These are phyloP conservation scores for Ectemnius cavifrons DNA, from an alignment of 2,888 invertebrate species.

Conservation along the genomic window DNA sequence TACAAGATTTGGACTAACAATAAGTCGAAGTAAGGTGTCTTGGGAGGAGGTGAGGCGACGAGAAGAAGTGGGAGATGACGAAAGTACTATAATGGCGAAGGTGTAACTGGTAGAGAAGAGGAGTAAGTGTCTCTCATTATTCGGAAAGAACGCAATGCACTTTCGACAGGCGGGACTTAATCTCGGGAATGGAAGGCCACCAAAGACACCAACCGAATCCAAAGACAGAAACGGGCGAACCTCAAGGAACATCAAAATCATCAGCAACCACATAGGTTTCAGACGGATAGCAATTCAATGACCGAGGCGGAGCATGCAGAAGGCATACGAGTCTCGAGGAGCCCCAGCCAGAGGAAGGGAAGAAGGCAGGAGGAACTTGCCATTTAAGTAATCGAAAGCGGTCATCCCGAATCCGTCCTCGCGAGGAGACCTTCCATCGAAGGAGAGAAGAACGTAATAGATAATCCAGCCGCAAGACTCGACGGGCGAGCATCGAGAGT, in stretches of 20 bases:
- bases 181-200: slow-evolving; percentile 51
- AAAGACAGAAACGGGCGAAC: slow-evolving; percentile 62
- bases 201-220: slow-evolving; percentile 69
- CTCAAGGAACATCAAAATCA: slow-evolving; percentile 23
- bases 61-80: no score
- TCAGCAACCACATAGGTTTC: background rate
- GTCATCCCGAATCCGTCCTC: slow-evolving; percentile 54
- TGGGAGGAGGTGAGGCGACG: no score
- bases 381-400: slow-evolving; percentile 33
- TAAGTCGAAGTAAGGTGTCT: no score
- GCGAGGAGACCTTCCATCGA: slow-evolving; percentile 25
- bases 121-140: background rate
- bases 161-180: slow-evolving; percentile 10
- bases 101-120: no score
- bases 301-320: slow-evolving; percentile 5
- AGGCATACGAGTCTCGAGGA: slow-evolving; percentile 19
- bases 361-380: slow-evolving; percentile 25
- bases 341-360: background rate
- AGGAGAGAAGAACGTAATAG: slow-evolving; percentile 1
- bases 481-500: background rate
- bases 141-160: background rate
- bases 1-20: no score
- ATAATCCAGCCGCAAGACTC: slow-evolving; percentile 20
- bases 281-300: background rate
- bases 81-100: no score